These are phyloP conservation scores for Mizuhopecten yessoensis DNA, from an alignment of 1,140 invertebrate genomes.

Conservation along the genomic window DNA sequence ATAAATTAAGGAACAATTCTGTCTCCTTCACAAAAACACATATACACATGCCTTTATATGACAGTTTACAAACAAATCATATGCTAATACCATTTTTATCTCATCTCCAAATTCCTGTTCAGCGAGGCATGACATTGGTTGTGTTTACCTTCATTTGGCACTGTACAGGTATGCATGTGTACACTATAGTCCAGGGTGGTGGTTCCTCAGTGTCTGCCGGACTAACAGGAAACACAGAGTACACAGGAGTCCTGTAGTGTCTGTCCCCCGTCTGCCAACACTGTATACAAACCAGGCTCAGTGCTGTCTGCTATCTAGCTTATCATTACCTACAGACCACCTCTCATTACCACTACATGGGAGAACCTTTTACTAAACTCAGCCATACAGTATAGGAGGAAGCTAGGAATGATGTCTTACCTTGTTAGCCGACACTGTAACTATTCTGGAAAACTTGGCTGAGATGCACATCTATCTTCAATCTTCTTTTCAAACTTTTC, in stretches of 20 bases:
- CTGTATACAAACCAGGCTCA: not conserved
- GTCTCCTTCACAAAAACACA: conserved; percentile 23
- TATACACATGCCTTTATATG: not conserved
- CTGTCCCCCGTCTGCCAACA: conserved; percentile 4
- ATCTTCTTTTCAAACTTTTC: not conserved
- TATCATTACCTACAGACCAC: conserved; percentile 4
- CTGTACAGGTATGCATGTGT: conserved; percentile 28
- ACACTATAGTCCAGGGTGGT: not conserved
- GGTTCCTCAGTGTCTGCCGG: not conserved
- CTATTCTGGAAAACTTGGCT: not conserved
- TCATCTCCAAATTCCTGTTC: not conserved
- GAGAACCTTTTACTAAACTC: conserved; percentile 4
- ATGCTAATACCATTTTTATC: not conserved
- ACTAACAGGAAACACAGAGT: not conserved
- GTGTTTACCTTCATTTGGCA: not conserved
- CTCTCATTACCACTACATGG: not conserved
- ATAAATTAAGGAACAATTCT: not conserved
- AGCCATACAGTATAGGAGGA: not conserved
- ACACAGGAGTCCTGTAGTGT: not conserved
- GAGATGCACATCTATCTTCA: not conserved
- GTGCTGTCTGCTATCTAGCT: not conserved
- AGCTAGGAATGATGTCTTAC: not conserved
- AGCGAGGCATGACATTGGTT: not conserved
- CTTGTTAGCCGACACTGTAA: not conserved
- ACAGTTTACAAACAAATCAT: not conserved